phyloP scores from a whole-genome alignment of 2,113 vertebrate species.

The Aplodontia rufa region DNA sequence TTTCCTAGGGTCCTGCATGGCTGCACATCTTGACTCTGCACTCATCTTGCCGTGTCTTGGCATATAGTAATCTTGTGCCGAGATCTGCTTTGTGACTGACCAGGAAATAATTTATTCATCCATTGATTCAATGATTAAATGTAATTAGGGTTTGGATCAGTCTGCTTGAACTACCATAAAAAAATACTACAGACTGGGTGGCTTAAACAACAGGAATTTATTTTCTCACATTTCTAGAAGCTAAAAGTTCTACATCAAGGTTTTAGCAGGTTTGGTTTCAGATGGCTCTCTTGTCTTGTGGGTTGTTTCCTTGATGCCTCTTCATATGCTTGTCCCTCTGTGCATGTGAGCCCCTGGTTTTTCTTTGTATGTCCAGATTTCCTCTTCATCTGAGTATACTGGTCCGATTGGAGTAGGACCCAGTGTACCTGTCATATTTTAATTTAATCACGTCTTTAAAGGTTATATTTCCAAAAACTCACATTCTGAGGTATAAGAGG shows the following conservation, averaged over 20 bases:
- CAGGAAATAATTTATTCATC: neutral
- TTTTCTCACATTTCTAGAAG: slow-evolving; percentile 1
- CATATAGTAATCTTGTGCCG: neutral
- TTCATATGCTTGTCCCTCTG: neutral
- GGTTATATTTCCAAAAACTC: neutral
- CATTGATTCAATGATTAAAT: slow-evolving; percentile 1
- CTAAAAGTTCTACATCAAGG: neutral
- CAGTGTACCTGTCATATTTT: neutral
- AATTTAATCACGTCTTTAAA: neutral
- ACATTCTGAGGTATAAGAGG: neutral
- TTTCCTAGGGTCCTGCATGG: neutral
- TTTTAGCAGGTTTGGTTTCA: neutral
- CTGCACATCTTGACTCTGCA: neutral
- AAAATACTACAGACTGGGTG: neutral
- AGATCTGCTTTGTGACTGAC: slow-evolving; percentile 1
- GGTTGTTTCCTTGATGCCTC: neutral
- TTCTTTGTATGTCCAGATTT: neutral
- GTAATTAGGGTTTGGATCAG: neutral
- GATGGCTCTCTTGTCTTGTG: neutral
- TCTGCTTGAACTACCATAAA: neutral
- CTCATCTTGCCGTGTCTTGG: neutral
- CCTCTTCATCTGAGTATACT: neutral
- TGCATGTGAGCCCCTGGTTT: neutral
- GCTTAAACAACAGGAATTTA: neutral
- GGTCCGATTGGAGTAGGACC: neutral